Conservation (phyloP, 2,888 invertebrate genomes). For the Megaustenia siamemsis region DNA sequence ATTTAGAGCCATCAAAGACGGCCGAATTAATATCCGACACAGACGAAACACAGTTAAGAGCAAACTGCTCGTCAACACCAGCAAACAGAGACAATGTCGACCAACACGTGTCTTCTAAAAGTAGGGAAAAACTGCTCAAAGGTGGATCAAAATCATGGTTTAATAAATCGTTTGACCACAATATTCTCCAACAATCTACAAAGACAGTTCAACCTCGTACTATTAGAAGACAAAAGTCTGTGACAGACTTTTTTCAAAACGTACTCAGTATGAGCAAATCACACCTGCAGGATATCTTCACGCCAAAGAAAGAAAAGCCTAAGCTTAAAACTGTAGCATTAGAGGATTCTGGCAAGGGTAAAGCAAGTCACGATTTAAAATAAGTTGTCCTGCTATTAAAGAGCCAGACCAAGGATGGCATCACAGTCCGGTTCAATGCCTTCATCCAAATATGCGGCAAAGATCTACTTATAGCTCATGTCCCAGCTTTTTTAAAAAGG, state of each 20-base stretch:
- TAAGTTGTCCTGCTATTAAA: too few relatives aligned
- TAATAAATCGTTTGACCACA: conserved; percentile 53
- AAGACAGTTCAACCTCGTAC: background rate
- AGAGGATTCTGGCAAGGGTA: background rate
- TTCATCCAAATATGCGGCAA: background rate
- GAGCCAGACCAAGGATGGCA: conserved; percentile 22
- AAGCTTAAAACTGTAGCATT: background rate
- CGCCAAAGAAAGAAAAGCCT: conserved; percentile 29
- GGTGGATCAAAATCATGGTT: conserved; percentile 41
- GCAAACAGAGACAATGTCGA: background rate
- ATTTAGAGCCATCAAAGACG: background rate
- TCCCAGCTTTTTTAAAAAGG: conserved; percentile 27
- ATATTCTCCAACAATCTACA: background rate
- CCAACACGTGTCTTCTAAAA: background rate
- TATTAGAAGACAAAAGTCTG: conserved; percentile 53
- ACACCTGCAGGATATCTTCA: conserved; percentile 52
- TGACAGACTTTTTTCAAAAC: conserved; percentile 55
- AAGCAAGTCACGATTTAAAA: background rate
- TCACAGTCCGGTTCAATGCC: too few relatives aligned
- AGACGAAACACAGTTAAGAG: background rate
- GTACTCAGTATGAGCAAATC: conserved; percentile 54
- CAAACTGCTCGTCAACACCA: too few relatives aligned
- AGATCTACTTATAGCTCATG: conserved; percentile 35
- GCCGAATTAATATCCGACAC: background rate
- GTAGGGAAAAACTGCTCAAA: conserved; percentile 17